phyloP scores from a whole-genome alignment of 1,140 invertebrate species.

The Drosophila pectinifera region DNA sequence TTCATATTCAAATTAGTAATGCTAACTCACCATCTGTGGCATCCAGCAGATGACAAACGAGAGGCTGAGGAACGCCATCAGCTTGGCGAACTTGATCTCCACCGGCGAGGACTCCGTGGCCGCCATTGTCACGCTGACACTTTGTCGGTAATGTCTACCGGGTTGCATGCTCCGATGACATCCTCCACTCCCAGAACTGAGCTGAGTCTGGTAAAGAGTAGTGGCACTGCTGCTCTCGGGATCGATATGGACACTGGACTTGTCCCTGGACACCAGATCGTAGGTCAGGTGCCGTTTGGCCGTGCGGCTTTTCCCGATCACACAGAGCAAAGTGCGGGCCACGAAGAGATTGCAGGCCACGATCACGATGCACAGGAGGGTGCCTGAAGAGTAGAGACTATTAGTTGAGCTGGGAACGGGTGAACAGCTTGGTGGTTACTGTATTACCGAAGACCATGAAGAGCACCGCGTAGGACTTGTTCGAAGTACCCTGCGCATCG shows the following conservation, averaged over 20 bases:
- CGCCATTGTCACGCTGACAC: constrained; percentile 77
- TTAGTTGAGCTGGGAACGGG: background rate
- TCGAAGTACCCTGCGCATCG: constrained; percentile 87
- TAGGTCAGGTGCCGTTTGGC: constrained; percentile 76
- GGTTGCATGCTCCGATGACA: constrained; percentile 56
- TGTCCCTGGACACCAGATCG: constrained; percentile 73
- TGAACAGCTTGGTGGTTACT: too few relatives aligned
- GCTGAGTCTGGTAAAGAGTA: constrained; percentile 69
- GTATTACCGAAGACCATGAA: constrained; percentile 91
- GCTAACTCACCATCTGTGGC: constrained; percentile 91
- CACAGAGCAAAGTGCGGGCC: constrained; percentile 89
- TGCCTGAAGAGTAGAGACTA: constrained; percentile 86
- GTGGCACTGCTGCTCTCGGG: constrained; percentile 77
- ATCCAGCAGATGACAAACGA: constrained; percentile 94
- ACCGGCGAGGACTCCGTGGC: constrained; percentile 88
- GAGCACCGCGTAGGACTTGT: constrained; percentile 91
- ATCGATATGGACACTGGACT: constrained; percentile 63
- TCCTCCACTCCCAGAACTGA: constrained; percentile 48
- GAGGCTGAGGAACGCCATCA: constrained; percentile 93
- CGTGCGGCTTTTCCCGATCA: constrained; percentile 85
- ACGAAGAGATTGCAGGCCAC: constrained; percentile 93
- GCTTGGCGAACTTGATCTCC: constrained; percentile 92
- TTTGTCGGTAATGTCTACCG: constrained; percentile 66
- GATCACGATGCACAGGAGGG: constrained; percentile 90
- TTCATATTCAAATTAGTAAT: background rate